These are phyloP conservation scores for Notospermus geniculatus DNA, from an alignment of 1,140 invertebrate genomes.

Conservation along the genomic window DNA sequence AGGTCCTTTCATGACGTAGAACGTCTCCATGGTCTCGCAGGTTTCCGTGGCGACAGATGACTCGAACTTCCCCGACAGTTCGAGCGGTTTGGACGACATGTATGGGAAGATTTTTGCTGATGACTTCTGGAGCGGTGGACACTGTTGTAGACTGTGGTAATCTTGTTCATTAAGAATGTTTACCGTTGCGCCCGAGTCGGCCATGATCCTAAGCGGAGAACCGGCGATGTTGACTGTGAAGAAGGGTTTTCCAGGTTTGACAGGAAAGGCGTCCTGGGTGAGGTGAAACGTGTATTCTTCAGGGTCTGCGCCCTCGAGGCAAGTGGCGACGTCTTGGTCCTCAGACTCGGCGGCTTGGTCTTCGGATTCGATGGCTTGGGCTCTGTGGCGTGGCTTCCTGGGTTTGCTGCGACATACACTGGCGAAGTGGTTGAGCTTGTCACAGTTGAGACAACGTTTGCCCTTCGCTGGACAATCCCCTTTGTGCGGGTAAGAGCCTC, in stretches of 20 bases:
- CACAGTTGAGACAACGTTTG: neutral
- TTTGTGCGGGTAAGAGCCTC: neutral
- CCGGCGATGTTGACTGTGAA: constrained; percentile 4
- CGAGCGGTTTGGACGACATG: constrained; percentile 12
- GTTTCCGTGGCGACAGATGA: too few relatives aligned
- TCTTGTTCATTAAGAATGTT: constrained; percentile 11
- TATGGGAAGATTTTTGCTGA: constrained; percentile 17
- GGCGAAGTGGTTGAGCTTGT: constrained; percentile 4
- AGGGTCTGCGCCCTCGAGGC: neutral
- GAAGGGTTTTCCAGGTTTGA: neutral
- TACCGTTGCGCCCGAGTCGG: constrained; percentile 19
- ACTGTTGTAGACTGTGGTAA: constrained; percentile 8
- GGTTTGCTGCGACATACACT: constrained; percentile 8
- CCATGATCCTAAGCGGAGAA: neutral
- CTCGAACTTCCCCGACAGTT: constrained; percentile 16
- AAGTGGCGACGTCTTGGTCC: neutral
- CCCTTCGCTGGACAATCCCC: neutral
- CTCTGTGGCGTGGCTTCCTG: neutral
- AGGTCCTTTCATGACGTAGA: neutral
- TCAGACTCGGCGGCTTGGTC: neutral
- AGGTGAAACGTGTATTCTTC: constrained; percentile 5
- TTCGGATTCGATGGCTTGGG: neutral
- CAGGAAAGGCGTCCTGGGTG: neutral
- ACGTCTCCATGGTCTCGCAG: too few relatives aligned
- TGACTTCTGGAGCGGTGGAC: neutral